A percentile compares a stretch with the other conserved stretches of the same genome.
These are phyloP conservation scores for Eupithecia subumbrata DNA, from an alignment of 2,888 invertebrate species.

Conservation along the genomic window DNA sequence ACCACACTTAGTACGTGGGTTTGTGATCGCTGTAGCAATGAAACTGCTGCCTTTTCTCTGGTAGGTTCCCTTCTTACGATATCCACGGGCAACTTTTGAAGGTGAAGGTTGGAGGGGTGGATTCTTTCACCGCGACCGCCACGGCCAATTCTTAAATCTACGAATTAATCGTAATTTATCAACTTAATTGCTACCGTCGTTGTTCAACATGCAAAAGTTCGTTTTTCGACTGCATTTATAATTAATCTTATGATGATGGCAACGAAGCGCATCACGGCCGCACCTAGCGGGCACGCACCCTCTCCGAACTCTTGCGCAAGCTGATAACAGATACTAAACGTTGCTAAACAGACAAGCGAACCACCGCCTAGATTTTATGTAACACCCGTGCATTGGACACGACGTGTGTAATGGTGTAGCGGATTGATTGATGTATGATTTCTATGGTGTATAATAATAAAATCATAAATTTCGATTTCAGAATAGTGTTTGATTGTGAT, in stretches of 20 bases:
- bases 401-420: conserved; percentile 28
- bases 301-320: conserved; percentile 66
- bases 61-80: background rate
- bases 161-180: background rate
- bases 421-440: conserved; percentile 31
- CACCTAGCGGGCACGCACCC: conserved; percentile 45
- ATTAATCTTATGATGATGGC: conserved; percentile 26
- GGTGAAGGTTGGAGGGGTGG: background rate
- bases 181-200: background rate
- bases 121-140: background rate
- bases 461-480: conserved; percentile 12
- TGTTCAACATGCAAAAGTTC: background rate
- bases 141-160: background rate
- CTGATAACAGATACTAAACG: conserved; percentile 71
- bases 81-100: background rate
- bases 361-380: conserved; percentile 59
- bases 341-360: conserved; percentile 70
- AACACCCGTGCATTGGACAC: conserved; percentile 33
- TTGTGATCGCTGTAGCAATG: background rate
- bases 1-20: background rate
- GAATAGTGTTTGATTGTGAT: background rate
- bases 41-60: background rate
- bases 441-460: conserved; percentile 29
- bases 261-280: conserved; percentile 35
- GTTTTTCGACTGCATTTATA: conserved; percentile 14